phyloP scores from a whole-genome alignment of 2,888 invertebrate genomes.

The Drosophila buzzatii region DNA sequence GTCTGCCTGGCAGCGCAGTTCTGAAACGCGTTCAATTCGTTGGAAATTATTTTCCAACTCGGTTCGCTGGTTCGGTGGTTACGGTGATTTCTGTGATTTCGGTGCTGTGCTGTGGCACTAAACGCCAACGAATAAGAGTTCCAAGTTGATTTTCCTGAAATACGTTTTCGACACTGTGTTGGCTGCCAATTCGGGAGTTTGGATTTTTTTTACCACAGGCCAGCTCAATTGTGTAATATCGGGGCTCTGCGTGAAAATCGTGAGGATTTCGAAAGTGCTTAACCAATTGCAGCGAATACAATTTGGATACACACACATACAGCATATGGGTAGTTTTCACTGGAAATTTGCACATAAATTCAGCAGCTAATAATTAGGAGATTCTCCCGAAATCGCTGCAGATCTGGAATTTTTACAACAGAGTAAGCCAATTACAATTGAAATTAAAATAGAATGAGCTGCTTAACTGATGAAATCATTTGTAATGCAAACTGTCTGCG shows the following conservation, averaged over 20 bases:
- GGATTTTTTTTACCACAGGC: constrained; percentile 25
- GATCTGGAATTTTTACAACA: constrained; percentile 17
- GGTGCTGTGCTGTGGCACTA: constrained; percentile 19
- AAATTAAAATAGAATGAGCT: no score
- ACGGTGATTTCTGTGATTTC: constrained; percentile 8
- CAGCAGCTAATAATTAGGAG: constrained; percentile 9
- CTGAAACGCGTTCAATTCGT: constrained; percentile 72
- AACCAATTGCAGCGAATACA: constrained; percentile 28
- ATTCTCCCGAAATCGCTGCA: background rate
- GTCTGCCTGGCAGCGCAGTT: constrained; percentile 83
- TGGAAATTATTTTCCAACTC: constrained; percentile 26
- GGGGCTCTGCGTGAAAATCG: constrained; percentile 41
- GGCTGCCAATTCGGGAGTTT: constrained; percentile 24
- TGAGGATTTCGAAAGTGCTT: constrained; percentile 63
- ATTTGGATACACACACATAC: constrained; percentile 29
- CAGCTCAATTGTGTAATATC: constrained; percentile 53
- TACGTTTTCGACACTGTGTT: constrained; percentile 21
- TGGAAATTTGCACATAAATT: constrained; percentile 3
- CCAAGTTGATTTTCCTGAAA: constrained; percentile 45
- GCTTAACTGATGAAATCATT: background rate
- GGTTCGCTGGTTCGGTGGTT: constrained; percentile 21
- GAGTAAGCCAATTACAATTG: constrained; percentile 33
- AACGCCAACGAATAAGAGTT: constrained; percentile 27
- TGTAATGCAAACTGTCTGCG: background rate
- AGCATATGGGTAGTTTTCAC: constrained; percentile 26